Base-by-base conservation (phyloP, 2,888 invertebrate species). In the Lutraria lutraria region DNA sequence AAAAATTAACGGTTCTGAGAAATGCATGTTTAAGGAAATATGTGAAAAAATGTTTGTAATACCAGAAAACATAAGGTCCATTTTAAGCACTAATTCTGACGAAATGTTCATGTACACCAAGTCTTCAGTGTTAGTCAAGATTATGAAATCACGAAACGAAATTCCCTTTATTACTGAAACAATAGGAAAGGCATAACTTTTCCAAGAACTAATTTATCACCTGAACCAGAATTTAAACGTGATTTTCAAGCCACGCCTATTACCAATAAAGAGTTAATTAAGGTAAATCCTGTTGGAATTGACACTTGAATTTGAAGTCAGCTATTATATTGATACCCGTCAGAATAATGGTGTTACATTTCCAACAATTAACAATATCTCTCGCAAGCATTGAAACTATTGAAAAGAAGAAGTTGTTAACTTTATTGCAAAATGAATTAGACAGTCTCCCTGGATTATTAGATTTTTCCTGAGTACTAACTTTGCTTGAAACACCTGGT, bases 101-200 rank as follows among this genome's bases (percentile, higher is more conserved):
- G 63, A 68, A 68, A 25, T n/a, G n/a, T 8, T 68, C 12, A 10
- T 25, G n/a, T 25, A 12, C 12, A 4, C 25, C 63, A 13, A 12
- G 63, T 68, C 8, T 12, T 25, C 12, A 12, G 19, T 10, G 13
- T 76, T 31, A 31, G 76, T 76, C 34, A 4, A 31, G 76, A 76
- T 34, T 76, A 31, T 31, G 31, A 76, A 34, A 16, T 76, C 76
- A 34, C 34, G 8, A 76, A 25, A 76, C 76, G 15, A 31, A 31
- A 76, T 76, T 76, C 31, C 25, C 76, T 60, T 82, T 53, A 82
- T 34, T 34, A n/a, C 21, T 34, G 82, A 82, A 82, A 82, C 34
- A 81, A 81, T 81, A 56, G 54, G 29, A 54, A 25, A 54, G 54
- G 25, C 25, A 54, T 34, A 60, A 25, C 60, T 31, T 34, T 82